These are phyloP conservation scores for Phortica variegata DNA, from an alignment of 1,140 invertebrate species.

Conservation along the genomic window DNA sequence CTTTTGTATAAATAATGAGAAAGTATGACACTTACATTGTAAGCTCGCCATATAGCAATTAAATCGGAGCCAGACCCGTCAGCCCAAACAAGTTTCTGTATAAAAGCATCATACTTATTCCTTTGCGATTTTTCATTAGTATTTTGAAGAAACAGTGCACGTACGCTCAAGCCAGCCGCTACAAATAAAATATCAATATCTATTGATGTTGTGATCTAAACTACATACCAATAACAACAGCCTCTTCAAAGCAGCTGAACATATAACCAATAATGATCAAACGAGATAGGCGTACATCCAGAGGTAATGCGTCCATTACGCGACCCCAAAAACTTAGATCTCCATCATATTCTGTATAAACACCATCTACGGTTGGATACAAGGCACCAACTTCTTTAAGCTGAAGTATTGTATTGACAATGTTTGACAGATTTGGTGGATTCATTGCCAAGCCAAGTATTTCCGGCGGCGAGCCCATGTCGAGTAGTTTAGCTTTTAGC, in stretches of 20 bases:
- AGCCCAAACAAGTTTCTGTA: constrained; percentile 78
- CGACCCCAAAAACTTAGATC: constrained; percentile 84
- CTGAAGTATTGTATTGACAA: constrained; percentile 75
- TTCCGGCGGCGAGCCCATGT: constrained; percentile 80
- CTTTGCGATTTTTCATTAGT: constrained; percentile 51
- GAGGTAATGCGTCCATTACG: constrained; percentile 78
- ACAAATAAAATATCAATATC: constrained; percentile 27
- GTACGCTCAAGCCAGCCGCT: constrained; percentile 79
- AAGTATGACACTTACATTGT: constrained; percentile 62
- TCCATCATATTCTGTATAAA: constrained; percentile 72
- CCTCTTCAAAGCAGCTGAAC: constrained; percentile 81
- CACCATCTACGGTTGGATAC: constrained; percentile 60
- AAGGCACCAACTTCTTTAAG: constrained; percentile 85
- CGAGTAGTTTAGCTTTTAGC: constrained; percentile 79
- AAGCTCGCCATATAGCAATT: constrained; percentile 79
- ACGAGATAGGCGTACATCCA: constrained; percentile 81
- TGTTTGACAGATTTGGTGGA: constrained; percentile 81
- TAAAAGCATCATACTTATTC: constrained; percentile 72
- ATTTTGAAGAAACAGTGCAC: constrained; percentile 68
- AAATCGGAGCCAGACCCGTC: constrained; percentile 82
- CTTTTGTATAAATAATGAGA: not conserved
- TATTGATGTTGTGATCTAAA: not conserved
- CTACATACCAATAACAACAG: constrained; percentile 81
- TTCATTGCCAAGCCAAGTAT: constrained; percentile 82
- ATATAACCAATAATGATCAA: constrained; percentile 86